Base-by-base conservation (phyloP, 2,113 vertebrate genomes). In the Entelurus aequoreus region DNA sequence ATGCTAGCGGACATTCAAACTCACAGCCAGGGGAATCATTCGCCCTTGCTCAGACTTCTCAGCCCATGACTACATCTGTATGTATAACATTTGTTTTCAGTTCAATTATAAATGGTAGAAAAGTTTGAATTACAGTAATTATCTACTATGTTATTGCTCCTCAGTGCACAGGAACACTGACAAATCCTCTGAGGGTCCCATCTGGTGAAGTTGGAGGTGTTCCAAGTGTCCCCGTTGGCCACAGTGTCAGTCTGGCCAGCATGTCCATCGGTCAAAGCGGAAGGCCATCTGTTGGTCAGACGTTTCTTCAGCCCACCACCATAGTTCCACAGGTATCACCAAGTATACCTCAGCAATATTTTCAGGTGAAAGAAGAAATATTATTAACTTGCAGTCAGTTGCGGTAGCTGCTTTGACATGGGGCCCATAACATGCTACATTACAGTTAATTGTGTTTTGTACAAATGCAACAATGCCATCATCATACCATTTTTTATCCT, bases 241-340 rank as follows among this genome's bases (percentile, higher is more conserved):
- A 88, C 78, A 85, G 84, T 74, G 58, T 73, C 72, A 87, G 84
- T 50, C 71, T 86, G 54, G 84, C 87, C 55, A 38, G 69, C 77
- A 82, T 87, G 75, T 70, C 81, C 14, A 58, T 69, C 57, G 76
- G 82, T 54, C 85, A 89, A 65, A 87, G 80, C 78, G 84, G 82
- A 78, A 87, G 85, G 12, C 81, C 75, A 48, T 75, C 89, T 60
- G 65, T 86, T 65, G 83, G 74, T 54, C 90, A 90, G 80, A 79
- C 72, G 21, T 82, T 90, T 78, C 79, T 87, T 79, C 88, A 88
- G 70, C 81, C 89, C 66, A 74, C 68, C 63, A 60, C 83, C 65
- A 70, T 90, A 82, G 88, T 89, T 79, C 74, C 89, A 37, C 91
- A 91, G 78, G 74, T 90, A 68, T 89, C 86, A n/a, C 81, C 87